Evolutionary conservation across 2,888 invertebrate genomes (phyloP).

Genomic region (Drosophila bunnanda): DNA sequence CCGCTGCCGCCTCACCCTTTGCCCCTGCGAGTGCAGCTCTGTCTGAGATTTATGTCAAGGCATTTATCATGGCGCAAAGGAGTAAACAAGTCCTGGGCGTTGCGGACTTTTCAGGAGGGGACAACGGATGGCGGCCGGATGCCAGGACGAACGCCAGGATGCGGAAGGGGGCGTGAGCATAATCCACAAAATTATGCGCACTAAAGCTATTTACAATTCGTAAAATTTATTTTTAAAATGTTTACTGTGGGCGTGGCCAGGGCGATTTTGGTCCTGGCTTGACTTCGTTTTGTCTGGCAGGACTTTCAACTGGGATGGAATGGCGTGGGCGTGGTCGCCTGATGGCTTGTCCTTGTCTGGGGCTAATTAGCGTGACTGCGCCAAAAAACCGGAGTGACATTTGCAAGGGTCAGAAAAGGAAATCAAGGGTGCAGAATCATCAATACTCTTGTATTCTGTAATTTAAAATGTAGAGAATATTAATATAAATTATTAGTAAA

Average conservation of each 20-base stretch:
- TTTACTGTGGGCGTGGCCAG: slow-evolving; percentile 32
- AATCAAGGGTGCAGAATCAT: not conserved
- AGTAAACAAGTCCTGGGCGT: slow-evolving; percentile 73
- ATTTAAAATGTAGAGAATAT: not conserved
- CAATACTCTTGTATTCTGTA: slow-evolving; percentile 11
- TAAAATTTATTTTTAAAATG: slow-evolving; percentile 67
- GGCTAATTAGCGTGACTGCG: slow-evolving; percentile 75
- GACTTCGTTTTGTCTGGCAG: slow-evolving; percentile 22
- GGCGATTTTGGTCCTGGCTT: slow-evolving; percentile 2
- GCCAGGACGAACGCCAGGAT: slow-evolving; percentile 11
- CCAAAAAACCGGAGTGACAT: slow-evolving; percentile 50
- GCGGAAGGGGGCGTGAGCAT: slow-evolving; percentile 62
- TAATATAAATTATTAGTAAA: not conserved
- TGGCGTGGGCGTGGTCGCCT: slow-evolving; percentile 49
- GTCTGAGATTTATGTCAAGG: slow-evolving; percentile 77
- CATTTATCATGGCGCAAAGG: slow-evolving; percentile 74
- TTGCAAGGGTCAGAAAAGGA: slow-evolving; percentile 43
- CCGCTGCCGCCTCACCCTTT: not conserved
- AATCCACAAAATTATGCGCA: slow-evolving; percentile 78
- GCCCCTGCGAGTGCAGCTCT: slow-evolving; percentile 19
- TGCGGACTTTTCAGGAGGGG: slow-evolving; percentile 17
- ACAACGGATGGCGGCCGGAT: slow-evolving; percentile 1
- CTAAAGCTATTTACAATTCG: slow-evolving; percentile 77
- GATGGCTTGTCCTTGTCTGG: slow-evolving; percentile 63
- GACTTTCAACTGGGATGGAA: slow-evolving; percentile 10